Base-by-base conservation (phyloP, 2,113 vertebrate genomes). In the Vidua chalybeata region DNA sequence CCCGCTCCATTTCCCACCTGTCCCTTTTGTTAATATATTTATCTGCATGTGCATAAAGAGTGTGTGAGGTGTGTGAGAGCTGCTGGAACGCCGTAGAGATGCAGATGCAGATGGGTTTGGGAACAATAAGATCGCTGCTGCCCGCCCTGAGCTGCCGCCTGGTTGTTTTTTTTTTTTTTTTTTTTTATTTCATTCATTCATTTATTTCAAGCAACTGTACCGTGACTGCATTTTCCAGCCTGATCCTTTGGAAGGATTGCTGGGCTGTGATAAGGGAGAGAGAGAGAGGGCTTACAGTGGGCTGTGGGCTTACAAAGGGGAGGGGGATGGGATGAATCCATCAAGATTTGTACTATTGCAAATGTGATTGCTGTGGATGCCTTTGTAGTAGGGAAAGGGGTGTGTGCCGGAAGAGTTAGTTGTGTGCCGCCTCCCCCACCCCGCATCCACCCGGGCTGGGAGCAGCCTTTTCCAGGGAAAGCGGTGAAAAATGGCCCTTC, bases 301-400 rank as follows among this genome's bases (percentile, higher is more conserved):
- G 64, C 86, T 95, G 90, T 89, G 83, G 85, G 72, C 82, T 89
- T 64, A 85, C 94, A 80, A 95, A 97, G 96, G 78, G 56, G 72
- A 78, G 94, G 93, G 94, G 96, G 94, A 95, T 77, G 94, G 91
- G 97, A 48, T 26, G 96, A 96, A 95, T 96, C 97, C 97, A 94
- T 96, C 95, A 74, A 95, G 97, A 95, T 98, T 98, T 98, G 97
- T 98, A 98, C 98, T 98, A 97, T 97, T 97, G 98, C 97, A 97
- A 98, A 98, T 98, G 98, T 97, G 98, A 98, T 97, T 97, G 97
- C 97, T 97, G 97, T 82, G 93, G 98, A 97, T 97, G 98, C 97
- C 98, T 98, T 98, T 98, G 98, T 98, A 98, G 98, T 98, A 98
- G 97, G 96, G 87, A 98, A 97, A 98, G 98, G 98, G 98, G 98